Conservation (phyloP, 2,888 invertebrate genomes). For the Eubasilissa splendida region DNA sequence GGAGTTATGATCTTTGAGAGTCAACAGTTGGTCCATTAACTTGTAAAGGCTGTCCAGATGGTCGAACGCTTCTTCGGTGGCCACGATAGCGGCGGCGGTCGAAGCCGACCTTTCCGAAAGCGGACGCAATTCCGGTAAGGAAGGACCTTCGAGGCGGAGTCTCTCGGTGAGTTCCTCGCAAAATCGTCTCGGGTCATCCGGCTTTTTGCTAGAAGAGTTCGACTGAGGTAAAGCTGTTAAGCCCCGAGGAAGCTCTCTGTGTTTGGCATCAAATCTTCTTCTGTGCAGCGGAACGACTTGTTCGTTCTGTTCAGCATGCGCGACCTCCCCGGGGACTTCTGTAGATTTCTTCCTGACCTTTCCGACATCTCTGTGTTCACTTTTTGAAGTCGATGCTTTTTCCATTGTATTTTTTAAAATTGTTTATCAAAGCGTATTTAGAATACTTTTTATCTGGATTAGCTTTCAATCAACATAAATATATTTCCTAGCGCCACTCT, state of each 20-base stretch:
- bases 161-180: constrained; percentile 65
- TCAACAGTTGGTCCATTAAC: constrained; percentile 83
- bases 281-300: constrained; percentile 65
- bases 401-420: constrained; percentile 24
- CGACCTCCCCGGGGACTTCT: constrained; percentile 28
- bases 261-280: constrained; percentile 62
- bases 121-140: constrained; percentile 64
- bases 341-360: constrained; percentile 39
- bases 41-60: constrained; percentile 85
- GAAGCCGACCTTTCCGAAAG: constrained; percentile 72
- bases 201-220: constrained; percentile 62
- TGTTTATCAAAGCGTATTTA: no score
- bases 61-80: constrained; percentile 80
- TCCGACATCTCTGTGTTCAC: neutral
- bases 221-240: constrained; percentile 67
- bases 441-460: no score
- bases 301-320: neutral
- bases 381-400: constrained; percentile 34
- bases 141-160: constrained; percentile 62
- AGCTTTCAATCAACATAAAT: neutral
- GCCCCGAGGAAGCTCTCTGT: constrained; percentile 64
- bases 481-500: neutral
- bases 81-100: constrained; percentile 73
- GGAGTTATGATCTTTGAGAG: constrained; percentile 81
- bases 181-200: constrained; percentile 64